Evolutionary conservation across 37 sponge, comb jelly and placozoan species (phyloP), one percentile per base, ranked within the genome.

Genomic region (Ianthella basta): DNA sequence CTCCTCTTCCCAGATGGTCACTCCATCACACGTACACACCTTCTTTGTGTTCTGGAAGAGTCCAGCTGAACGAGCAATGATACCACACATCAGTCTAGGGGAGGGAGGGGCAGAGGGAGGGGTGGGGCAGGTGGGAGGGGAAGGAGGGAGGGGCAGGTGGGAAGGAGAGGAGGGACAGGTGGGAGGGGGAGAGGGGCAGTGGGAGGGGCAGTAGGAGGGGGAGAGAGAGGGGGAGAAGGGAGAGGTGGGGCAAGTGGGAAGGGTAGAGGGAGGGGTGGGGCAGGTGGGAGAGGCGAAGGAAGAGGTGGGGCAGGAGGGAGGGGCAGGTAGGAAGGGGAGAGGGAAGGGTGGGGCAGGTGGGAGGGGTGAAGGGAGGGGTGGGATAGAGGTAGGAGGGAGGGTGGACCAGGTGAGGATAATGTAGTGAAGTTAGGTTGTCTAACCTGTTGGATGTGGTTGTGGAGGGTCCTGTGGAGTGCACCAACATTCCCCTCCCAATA

Each of bases 11-110:
- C 95, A 95, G 29, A 92, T 87, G 24, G 95, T 92, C 41, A 88
- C 87, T 20, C 95, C 95, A 70, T 91, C 93, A 87, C 95, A 95
- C 4, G 95, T 91, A 41, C 95, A 95, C 18, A 95, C 84, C 61
- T 82, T 92, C 83, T 95, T 95, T 0, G 80, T 72, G 83, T 95
- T 95, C 79, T 95, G 89, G 50, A 95, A 95, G 20, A 95, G 65
- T 34, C 95, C 95, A 85, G 95, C 90, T 27, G 95, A 95, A 10
- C 95, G 83, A 10, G 95, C 95, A 21, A 95, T 78, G 18, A 95
- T 75, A 0, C 92, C 95, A 87, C 91, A 92, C 88, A 90, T 80
- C 15, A 91, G 27, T 55, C 94, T 93, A 81, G 50, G 50, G 50
- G 50, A 44, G 50, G 50, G n/a, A n/a, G n/a, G 50, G 50, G 8